Base-by-base conservation (phyloP, 2,888 invertebrate species). In the Eueremaeus valkanovi region DNA sequence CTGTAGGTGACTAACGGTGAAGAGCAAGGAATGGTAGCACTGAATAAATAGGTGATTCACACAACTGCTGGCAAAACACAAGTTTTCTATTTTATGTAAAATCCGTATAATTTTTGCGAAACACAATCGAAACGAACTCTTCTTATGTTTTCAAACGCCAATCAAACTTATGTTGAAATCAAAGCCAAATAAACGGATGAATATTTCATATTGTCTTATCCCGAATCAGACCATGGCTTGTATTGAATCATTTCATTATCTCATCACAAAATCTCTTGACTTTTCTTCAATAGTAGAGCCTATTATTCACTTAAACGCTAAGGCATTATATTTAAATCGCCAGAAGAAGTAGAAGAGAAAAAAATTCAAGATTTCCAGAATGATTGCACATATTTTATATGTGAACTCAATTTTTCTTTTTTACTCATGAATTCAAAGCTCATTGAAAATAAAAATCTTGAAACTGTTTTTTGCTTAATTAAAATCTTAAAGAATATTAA, bases 381-480 rank as follows among this genome's bases (percentile, higher is more conserved):
- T 24, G 18, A 58, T 31, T 27, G 55, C 55, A 51, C 13, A 58
- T 58, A 58, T 29, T 58, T 58, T 58, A 16, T 3, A 16, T 45
- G 16, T 58, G 58, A 58, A 58, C 58, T 58, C 58, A 58, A 58
- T 58, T 58, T 11, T 58, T 58, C 24, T 58, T 58, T n/a, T 31
- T 58, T 58, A 13, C 1, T 31, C 58, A 31, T 58, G 58, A 58
- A 16, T 58, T 58, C 8, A 18, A 29, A 31, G 13, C 16, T 16
- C 3, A 31, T 31, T 45, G 3, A 16, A 45, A 16, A n/a, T n/a
- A n/a, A 45, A 6, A 6, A 45, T 45, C 18, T 51, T 24, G 5
- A 21, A 49, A 18, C 49, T 29, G 29, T 58, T 6, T 58, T 29
- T 31, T 13, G 6, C 8, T n/a, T 27, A 58, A 58, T 58, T 58